These are phyloP conservation scores for Parelbella ahira DNA, from an alignment of 2,888 invertebrate species.

Conservation along the genomic window DNA sequence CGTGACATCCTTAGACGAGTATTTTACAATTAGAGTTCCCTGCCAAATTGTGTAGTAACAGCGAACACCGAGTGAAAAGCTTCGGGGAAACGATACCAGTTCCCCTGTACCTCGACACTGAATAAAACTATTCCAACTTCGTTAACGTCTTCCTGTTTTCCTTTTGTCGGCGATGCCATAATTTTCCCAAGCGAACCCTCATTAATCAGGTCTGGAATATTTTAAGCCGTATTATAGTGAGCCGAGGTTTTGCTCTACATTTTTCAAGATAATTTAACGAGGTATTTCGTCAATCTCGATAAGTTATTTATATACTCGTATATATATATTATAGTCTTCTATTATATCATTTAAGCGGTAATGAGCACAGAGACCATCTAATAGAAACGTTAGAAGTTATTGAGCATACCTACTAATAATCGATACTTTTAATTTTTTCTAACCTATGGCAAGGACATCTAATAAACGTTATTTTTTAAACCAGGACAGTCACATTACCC, in stretches of 20 bases:
- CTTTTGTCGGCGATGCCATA: conserved; percentile 10
- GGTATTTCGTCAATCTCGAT: conserved; percentile 1
- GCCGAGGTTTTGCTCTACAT: conserved; percentile 1
- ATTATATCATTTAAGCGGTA: too few species aligned
- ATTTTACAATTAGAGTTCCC: neutral
- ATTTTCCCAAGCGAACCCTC: conserved; percentile 10
- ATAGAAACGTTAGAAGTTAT: too few species aligned
- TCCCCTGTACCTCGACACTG: conserved; percentile 2
- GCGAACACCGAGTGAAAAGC: neutral
- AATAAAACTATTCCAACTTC: conserved; percentile 12
- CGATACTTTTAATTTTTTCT: too few species aligned
- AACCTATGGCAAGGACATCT: too few species aligned
- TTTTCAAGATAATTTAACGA: conserved; percentile 6
- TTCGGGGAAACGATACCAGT: neutral
- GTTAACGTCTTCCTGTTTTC: conserved; percentile 12
- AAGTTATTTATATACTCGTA: neutral
- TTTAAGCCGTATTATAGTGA: conserved; percentile 15
- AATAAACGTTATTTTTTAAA: too few species aligned
- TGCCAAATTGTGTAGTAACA: neutral
- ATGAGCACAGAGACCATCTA: too few species aligned
- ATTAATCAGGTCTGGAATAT: conserved; percentile 15
- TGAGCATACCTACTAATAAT: too few species aligned
- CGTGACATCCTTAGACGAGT: too few species aligned
- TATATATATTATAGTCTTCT: neutral
- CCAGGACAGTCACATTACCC: too few species aligned